Evolutionary conservation across 2,888 invertebrate species (phyloP).

Genomic region (Acanthacorydalis orientalis): DNA sequence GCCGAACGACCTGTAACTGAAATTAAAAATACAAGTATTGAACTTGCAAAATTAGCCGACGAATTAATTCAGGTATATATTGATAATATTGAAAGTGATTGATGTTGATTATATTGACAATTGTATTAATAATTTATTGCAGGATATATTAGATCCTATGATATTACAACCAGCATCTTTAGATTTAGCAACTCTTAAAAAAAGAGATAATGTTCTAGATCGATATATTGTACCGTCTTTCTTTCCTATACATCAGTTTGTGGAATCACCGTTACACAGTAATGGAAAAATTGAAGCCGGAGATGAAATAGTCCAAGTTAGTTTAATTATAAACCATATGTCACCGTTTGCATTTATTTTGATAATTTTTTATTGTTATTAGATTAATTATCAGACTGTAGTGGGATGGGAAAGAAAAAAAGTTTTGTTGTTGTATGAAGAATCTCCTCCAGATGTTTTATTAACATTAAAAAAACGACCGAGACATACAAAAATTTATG

Average conservation of each 20-base stretch:
- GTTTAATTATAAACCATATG: background rate
- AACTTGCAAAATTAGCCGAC: constrained; percentile 65
- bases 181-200: constrained; percentile 72
- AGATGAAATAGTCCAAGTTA: constrained; percentile 87
- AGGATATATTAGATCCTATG: constrained; percentile 75
- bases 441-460: constrained; percentile 64
- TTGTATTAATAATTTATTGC: constrained; percentile 11
- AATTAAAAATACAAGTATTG: constrained; percentile 52
- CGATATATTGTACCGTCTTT: constrained; percentile 78
- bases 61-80: constrained; percentile 65
- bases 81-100: background rate
- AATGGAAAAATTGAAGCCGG: constrained; percentile 87
- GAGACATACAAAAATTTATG: constrained; percentile 62
- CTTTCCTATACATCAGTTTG: constrained; percentile 65
- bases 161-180: constrained; percentile 83
- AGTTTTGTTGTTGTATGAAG: constrained; percentile 53
- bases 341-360: background rate
- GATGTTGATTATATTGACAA: background rate
- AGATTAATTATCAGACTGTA: constrained; percentile 55
- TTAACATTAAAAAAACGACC: constrained; percentile 71
- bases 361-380: constrained; percentile 12
- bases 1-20: constrained; percentile 71
- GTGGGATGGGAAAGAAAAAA: constrained; percentile 73
- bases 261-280: constrained; percentile 81
- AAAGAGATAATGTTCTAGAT: constrained; percentile 75